A percentile compares a stretch with the other conserved stretches of the same genome.
Evolutionary conservation across 2,888 invertebrate genomes (phyloP).

Genomic region (Synergus japonicus): DNA sequence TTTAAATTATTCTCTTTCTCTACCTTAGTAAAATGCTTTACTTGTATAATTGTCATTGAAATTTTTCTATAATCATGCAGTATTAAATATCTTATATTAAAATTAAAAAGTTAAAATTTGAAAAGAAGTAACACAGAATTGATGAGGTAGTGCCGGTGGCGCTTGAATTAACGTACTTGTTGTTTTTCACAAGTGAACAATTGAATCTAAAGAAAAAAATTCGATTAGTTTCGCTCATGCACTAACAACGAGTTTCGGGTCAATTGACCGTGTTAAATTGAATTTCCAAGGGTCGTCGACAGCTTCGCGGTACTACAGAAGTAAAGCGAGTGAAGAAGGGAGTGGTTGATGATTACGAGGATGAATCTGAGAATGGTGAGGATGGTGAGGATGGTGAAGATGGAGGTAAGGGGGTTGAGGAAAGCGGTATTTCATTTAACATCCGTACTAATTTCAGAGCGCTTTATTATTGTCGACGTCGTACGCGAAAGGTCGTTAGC

Average conservation of each 20-base stretch:
- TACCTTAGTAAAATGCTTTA: too few relatives aligned
- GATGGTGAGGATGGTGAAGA: not conserved
- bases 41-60: too few relatives aligned
- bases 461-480: conserved; percentile 31
- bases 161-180: not conserved
- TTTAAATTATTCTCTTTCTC: not conserved
- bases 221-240: not conserved
- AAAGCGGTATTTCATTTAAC: conserved; percentile 31
- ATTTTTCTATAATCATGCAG: too few relatives aligned
- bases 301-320: conserved; percentile 8
- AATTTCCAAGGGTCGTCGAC: conserved; percentile 33
- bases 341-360: conserved; percentile 1
- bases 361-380: conserved; percentile 1
- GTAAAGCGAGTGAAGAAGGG: not conserved
- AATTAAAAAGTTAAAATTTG: not conserved
- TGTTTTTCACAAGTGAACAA: conserved; percentile 10
- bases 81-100: too few relatives aligned
- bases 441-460: conserved; percentile 30
- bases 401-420: not conserved
- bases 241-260: conserved; percentile 11
- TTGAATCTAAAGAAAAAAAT: conserved; percentile 18
- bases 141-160: not conserved
- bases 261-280: conserved; percentile 33
- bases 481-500: conserved; percentile 51
- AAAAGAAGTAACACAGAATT: not conserved